phyloP scores from a whole-genome alignment of 2,113 vertebrate genomes.

The Oxygymnocypris stewartii region DNA sequence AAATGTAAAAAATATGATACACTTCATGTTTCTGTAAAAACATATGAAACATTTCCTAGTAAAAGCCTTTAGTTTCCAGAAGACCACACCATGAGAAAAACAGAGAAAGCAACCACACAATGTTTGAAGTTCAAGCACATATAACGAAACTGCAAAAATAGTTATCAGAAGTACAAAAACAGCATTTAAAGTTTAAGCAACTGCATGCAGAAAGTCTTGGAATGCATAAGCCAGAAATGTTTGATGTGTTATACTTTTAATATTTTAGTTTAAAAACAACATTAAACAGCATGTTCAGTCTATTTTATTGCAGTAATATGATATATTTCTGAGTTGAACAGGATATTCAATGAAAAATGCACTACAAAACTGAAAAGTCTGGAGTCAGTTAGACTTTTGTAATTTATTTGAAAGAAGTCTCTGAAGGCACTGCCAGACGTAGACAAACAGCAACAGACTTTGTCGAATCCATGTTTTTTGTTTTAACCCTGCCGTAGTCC shows the following conservation, averaged over 20 bases:
- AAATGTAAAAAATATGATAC: background rate
- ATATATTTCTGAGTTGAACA: background rate
- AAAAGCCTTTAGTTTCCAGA: background rate
- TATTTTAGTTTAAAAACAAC: slow-evolving; percentile 1
- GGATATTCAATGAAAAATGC: background rate
- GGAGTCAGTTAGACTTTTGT: background rate
- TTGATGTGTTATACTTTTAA: slow-evolving; percentile 13
- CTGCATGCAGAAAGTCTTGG: background rate
- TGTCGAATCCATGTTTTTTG: background rate
- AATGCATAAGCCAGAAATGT: background rate
- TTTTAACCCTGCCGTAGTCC: too few species aligned
- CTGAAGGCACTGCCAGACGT: background rate
- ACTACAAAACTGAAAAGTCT: background rate
- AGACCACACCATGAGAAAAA: slow-evolving; percentile 1
- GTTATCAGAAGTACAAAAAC: background rate
- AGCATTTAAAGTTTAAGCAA: background rate
- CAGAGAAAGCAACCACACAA: background rate
- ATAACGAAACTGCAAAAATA: background rate
- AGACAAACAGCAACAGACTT: background rate
- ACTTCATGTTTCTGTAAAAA: background rate
- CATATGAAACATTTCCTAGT: background rate
- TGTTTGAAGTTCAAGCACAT: background rate
- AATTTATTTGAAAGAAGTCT: background rate
- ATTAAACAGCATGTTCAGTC: background rate
- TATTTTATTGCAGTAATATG: background rate